Percentiles rank a stretch among this genome's conserved stretches.
Conservation (phyloP, 2,113 vertebrate genomes). For the Neoarius graeffei region DNA sequence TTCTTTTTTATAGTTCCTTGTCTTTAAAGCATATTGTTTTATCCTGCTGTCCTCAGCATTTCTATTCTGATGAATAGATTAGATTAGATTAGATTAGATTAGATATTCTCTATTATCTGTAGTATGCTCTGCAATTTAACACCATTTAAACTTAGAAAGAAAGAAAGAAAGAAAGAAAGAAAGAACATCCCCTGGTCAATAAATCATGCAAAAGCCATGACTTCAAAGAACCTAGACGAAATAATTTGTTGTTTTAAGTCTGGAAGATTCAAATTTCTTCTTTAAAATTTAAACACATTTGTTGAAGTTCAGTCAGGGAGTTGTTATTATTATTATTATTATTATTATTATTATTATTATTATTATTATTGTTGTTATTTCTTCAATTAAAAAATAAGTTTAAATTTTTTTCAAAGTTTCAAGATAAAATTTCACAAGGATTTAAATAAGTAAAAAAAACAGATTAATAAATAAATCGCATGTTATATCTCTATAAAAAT, state of each 20-base stretch:
- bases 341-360: no score
- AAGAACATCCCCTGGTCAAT: not conserved
- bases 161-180: not conserved
- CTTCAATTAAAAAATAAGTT: no score
- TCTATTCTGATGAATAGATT: not conserved
- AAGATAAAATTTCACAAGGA: no score
- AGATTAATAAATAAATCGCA: no score
- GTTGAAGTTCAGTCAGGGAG: not conserved
- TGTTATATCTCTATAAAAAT: not conserved
- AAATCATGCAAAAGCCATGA: not conserved
- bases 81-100: not conserved
- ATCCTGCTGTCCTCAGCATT: not conserved
- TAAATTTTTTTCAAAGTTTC: no score
- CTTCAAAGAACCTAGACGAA: not conserved
- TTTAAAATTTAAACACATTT: not conserved
- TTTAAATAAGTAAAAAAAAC: no score
- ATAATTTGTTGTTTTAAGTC: not conserved
- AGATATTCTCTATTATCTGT: not conserved
- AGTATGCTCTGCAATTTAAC: not conserved
- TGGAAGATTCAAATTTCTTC: not conserved
- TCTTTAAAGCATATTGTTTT: not conserved
- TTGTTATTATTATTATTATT: no score
- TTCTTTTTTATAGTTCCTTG: not conserved
- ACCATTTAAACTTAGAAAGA: not conserved
- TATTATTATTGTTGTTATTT: no score